phyloP scores from a whole-genome alignment of 2,113 vertebrate genomes.

The Thunnus thynnus region DNA sequence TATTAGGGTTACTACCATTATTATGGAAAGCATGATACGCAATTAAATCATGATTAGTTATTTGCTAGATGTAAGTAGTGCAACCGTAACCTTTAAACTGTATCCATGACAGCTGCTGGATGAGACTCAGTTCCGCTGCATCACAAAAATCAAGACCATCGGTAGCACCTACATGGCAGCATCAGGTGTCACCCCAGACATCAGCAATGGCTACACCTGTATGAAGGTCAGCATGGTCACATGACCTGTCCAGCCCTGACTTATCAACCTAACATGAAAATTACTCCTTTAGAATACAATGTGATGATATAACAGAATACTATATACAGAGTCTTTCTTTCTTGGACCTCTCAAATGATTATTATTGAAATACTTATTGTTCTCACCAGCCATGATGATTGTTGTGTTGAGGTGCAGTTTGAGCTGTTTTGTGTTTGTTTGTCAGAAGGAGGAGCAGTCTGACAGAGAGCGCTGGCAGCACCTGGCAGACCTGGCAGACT shows the following conservation, averaged over 20 bases:
- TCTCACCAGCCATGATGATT: not conserved
- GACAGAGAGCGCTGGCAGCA: slow-evolving; percentile 97
- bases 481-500: slow-evolving; percentile 95
- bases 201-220: slow-evolving; percentile 87
- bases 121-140: slow-evolving; percentile 93
- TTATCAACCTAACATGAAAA: not conserved
- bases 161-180: slow-evolving; percentile 99
- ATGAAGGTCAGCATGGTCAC: slow-evolving; percentile 83
- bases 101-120: slow-evolving; percentile 89
- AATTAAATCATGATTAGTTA: too few species aligned
- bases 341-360: not conserved
- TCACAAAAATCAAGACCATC: slow-evolving; percentile 98
- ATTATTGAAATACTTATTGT: not conserved
- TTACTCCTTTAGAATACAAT: not conserved
- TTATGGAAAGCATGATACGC: too few species aligned
- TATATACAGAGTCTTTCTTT: not conserved
- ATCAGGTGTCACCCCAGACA: slow-evolving; percentile 90
- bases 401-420: not conserved
- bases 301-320: not conserved
- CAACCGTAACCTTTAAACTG: not conserved
- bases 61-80: too few species aligned
- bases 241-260: not conserved
- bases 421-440: not conserved
- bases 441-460: slow-evolving; percentile 88
- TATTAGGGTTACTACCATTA: too few species aligned